Evolutionary conservation across 2,113 vertebrate species (phyloP), one percentile per base, ranked within the genome.

Genomic region (Hyperopisus bebe): DNA sequence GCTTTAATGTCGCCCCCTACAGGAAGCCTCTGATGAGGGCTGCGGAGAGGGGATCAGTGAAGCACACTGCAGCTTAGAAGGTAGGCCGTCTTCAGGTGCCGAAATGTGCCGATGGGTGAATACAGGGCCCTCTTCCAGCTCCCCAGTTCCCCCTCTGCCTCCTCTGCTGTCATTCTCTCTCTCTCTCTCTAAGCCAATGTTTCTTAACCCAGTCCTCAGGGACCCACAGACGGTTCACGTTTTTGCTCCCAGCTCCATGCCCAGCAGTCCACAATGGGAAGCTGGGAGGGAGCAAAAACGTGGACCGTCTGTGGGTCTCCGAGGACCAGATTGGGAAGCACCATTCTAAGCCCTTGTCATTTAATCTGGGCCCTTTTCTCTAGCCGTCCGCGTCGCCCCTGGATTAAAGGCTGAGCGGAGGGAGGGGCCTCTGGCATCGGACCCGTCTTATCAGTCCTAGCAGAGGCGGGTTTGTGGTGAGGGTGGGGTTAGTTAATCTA

Each of bases 21-120:
- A 99, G 98, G 97, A 97, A 90, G 95, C 97, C 3, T 92, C 96
- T 93, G 96, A 95, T 3, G 96, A 98, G 90, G 94, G 95, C 53
- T 97, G 96, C 94, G 95, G 97, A 91, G 97, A 98, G 48, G 91
- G 94, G 3, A 94, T 97, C 91, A 95, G 96, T 46, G 97, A 98
- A 90, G 98, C 97, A 92, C 97, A 97, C 92, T 99, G 97, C 93
- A 97, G 96, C 74, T 95, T 99, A 91, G 97, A 99, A 97, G 98
- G 98, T 99, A 97, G 90, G 93, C 88, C 58, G 66, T 87, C 89
- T 80, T 90, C 92, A 91, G 91, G 91, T 91, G 90, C 92, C 24
- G 19, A 24, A 58, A 24, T 24, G 53, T 58, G 53, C 21, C 24
- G 1, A 9, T 55, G 35, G 17, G 31, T 58, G 86, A 27, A 50